phyloP scores from a whole-genome alignment of 2,797 vertebrate species.

The Chromobotia macracanthus region DNA sequence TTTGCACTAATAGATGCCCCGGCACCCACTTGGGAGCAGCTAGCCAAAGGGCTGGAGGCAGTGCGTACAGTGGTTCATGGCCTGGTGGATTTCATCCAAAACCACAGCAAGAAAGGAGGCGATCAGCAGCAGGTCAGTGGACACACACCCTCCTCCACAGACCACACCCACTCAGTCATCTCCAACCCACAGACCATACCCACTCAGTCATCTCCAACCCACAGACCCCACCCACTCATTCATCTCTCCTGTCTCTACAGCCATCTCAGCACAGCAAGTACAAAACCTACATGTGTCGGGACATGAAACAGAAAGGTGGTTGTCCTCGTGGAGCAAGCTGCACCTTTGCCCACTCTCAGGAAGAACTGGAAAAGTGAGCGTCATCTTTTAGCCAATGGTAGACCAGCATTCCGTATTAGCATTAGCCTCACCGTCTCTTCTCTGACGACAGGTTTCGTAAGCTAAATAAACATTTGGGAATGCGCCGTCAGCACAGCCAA shows the following conservation, averaged over 20 bases:
- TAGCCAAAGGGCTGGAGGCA: slow-evolving; percentile 94
- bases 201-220: too few species aligned
- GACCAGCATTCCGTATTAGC: slow-evolving; percentile 56
- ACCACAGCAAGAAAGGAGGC: slow-evolving; percentile 98
- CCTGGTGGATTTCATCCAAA: slow-evolving; percentile 98
- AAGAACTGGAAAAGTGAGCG: slow-evolving; percentile 97
- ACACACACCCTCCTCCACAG: background rate
- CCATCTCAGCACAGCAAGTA: slow-evolving; percentile 99
- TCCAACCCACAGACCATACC: background rate
- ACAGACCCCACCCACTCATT: too few species aligned
- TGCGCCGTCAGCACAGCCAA: slow-evolving; percentile 83
- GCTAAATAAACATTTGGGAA: slow-evolving; percentile 95
- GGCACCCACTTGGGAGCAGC: slow-evolving; percentile 95
- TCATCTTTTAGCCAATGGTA: slow-evolving; percentile 64
- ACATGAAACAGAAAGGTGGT: slow-evolving; percentile 98
- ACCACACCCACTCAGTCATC: background rate
- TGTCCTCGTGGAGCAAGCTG: slow-evolving; percentile 97
- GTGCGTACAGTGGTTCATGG: slow-evolving; percentile 98
- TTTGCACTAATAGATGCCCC: slow-evolving; percentile 84
- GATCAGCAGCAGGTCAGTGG: slow-evolving; percentile 82
- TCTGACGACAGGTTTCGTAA: slow-evolving; percentile 87
- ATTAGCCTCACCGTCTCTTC: slow-evolving; percentile 56
- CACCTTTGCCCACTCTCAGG: slow-evolving; percentile 98
- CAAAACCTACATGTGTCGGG: slow-evolving; percentile 99
- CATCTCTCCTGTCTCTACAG: slow-evolving; percentile 67